phyloP scores from a whole-genome alignment of 2,888 invertebrate genomes.

The Euplexia lucipara region DNA sequence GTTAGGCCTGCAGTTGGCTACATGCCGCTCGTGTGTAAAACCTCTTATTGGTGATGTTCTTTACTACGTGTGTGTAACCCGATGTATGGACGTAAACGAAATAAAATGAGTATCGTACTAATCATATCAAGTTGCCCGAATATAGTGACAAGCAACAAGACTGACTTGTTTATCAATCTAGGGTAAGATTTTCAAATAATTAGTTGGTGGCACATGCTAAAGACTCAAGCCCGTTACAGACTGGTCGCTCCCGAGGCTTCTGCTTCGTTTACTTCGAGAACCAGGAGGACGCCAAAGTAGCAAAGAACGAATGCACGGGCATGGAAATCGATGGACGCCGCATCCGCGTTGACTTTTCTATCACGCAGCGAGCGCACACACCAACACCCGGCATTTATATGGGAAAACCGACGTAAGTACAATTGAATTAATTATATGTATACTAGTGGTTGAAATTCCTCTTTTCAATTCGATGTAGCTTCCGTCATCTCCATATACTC shows the following conservation, averaged over 20 bases:
- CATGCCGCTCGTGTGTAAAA: no score
- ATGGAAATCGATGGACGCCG: conserved; percentile 98
- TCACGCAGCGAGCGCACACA: conserved; percentile 98
- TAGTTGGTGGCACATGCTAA: background rate
- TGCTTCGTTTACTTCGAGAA: conserved; percentile 98
- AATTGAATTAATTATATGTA: background rate
- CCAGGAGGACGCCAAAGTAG: conserved; percentile 97
- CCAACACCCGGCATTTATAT: conserved; percentile 99
- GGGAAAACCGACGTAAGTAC: conserved; percentile 96
- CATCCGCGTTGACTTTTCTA: conserved; percentile 98
- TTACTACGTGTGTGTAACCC: no score
- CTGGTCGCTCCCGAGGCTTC: conserved; percentile 98
- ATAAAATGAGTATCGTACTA: no score
- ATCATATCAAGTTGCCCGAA: no score
- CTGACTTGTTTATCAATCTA: no score
- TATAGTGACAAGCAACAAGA: no score
- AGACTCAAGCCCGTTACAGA: conserved; percentile 89
- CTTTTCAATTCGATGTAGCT: no score
- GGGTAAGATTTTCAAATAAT: background rate
- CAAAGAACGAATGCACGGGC: conserved; percentile 98
- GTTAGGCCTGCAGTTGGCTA: no score
- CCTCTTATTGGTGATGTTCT: no score
- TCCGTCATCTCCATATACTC: no score
- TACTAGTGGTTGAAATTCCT: no score
- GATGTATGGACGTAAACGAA: no score